Conservation (phyloP, 2,113 vertebrate species). For the Pituophis catenifer region DNA sequence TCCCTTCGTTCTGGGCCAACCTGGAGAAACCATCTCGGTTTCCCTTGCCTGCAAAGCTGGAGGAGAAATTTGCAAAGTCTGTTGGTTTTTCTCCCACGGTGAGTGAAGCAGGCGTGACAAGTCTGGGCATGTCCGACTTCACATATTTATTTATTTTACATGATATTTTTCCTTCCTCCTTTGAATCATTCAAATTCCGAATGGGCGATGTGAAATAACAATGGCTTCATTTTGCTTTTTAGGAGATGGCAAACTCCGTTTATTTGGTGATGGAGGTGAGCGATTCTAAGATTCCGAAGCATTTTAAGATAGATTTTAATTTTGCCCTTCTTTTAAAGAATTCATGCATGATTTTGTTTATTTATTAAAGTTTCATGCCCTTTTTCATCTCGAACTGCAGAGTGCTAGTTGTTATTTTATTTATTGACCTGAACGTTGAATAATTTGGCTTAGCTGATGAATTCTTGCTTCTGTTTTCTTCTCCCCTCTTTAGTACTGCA, state of each 20-base stretch:
- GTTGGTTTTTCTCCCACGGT: neutral
- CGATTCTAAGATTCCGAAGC: neutral
- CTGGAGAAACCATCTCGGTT: neutral
- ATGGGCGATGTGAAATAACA: neutral
- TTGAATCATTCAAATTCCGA: neutral
- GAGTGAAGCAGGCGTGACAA: neutral
- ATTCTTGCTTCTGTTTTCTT: neutral
- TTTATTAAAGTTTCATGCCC: neutral
- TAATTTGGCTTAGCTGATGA: neutral
- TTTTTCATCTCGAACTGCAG: neutral
- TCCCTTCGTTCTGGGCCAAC: neutral
- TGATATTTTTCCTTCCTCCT: neutral
- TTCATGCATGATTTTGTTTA: neutral
- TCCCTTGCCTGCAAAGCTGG: neutral
- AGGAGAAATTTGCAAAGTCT: neutral
- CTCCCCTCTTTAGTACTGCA: conserved; percentile 84
- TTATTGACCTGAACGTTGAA: neutral
- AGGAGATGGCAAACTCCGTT: conserved; percentile 94
- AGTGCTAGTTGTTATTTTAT: neutral
- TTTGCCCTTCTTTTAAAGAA: neutral
- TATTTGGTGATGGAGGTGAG: conserved; percentile 99
- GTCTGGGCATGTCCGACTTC: neutral
- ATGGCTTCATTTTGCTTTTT: conserved; percentile 7
- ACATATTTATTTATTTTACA: neutral
- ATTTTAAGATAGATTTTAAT: neutral